Evolutionary conservation across 2,888 invertebrate genomes (phyloP).

Genomic region (Synanthedon formicaeformis): DNA sequence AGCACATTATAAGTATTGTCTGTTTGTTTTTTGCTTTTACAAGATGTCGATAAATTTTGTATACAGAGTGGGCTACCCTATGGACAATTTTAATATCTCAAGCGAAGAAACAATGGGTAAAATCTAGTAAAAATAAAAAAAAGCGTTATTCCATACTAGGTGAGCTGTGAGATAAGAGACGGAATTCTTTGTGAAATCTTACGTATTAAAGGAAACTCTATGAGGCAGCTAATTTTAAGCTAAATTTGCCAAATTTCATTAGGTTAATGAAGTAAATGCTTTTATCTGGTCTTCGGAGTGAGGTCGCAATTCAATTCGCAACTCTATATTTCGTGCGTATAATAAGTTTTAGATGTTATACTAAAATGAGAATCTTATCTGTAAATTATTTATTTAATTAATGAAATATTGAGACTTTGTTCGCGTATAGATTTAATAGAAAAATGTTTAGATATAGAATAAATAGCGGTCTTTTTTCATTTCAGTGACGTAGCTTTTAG

Average conservation of each 20-base stretch:
- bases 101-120: background rate
- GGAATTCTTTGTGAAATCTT: slow-evolving; percentile 46
- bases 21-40: too few species aligned
- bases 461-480: too few species aligned
- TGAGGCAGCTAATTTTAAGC: slow-evolving; percentile 48
- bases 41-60: too few species aligned
- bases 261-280: slow-evolving; percentile 48
- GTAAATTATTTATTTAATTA: background rate
- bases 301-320: background rate
- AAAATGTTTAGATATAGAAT: too few species aligned
- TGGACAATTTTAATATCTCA: background rate
- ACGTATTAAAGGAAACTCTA: slow-evolving; percentile 41
- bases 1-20: too few species aligned
- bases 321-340: background rate
- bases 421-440: too few species aligned
- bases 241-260: slow-evolving; percentile 56
- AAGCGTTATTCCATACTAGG: slow-evolving; percentile 13
- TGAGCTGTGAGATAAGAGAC: slow-evolving; percentile 6
- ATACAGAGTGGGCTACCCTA: too few species aligned
- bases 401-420: too few species aligned
- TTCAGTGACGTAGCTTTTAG: too few species aligned
- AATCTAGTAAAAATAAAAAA: background rate
- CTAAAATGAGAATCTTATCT: background rate
- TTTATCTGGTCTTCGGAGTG: slow-evolving; percentile 29
- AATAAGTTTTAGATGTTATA: background rate